Evolutionary conservation across 1,140 invertebrate species (phyloP), one percentile per base, ranked within the genome.

Genomic region (Procambarus clarkii): DNA sequence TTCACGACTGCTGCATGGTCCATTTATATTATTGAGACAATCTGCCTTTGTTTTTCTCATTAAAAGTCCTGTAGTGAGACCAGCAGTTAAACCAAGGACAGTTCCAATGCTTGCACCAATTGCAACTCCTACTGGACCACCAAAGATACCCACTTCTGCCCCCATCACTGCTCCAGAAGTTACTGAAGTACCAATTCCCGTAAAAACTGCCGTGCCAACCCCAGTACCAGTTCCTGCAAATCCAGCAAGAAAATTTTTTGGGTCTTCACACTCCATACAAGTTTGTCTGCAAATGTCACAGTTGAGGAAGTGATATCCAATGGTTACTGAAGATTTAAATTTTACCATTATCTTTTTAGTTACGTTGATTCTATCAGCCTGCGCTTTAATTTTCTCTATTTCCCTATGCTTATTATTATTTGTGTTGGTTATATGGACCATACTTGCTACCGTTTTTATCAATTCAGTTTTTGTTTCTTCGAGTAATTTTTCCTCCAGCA

Each of bases 291-390:
- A 91, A 9, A 48, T 18, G 9, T 50, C n/a, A 84, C 88, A 91
- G 46, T 91, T 91, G n/a, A 85, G 88, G 2, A 81, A 81, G 83
- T 91, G 88, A 64, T 76, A 78, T 24, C 88, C 88, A 46, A 76
- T 71, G 8, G 64, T 71, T 45, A 84, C 34, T 8, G 15, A 18
- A 46, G 60, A 50, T 11, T 45, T 21, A 18, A 45, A 7, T 81
- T 81, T 84, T 44, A 60, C 48, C 58, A 58, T 84, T 44, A 78
- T 79, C n/a, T 9, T 69, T 83, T n/a, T n/a, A n/a, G n/a, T n/a
- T n/a, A n/a, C n/a, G n/a, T n/a, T n/a, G 13, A 54, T 5, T 0
- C 50, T 54, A 21, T 81, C 81, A 48, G 83, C 81, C 24, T 85
- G 81, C 9, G 54, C n/a, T 78, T 88, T 74, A 85, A 84, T 84